Percentiles rank a stretch among this genome's conserved stretches.
Conservation (phyloP, 2,888 invertebrate genomes). For the Nemotelus pantherinus region DNA sequence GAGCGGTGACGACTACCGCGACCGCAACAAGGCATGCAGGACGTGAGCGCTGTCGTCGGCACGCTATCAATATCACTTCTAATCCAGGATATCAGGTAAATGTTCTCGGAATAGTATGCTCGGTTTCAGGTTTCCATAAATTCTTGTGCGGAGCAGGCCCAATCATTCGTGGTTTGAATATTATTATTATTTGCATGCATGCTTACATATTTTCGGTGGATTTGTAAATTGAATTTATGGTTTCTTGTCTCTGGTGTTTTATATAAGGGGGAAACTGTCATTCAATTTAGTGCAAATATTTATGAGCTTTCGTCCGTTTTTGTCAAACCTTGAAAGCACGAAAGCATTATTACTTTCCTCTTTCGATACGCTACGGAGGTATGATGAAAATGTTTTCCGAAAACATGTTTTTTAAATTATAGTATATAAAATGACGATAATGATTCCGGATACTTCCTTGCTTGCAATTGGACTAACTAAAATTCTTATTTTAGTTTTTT, state of each 20-base stretch:
- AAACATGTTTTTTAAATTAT: too few relatives aligned
- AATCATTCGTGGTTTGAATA: not conserved
- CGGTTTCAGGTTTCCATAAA: constrained; percentile 21
- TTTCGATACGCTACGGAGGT: too few relatives aligned
- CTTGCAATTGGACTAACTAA: too few relatives aligned
- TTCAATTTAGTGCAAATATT: too few relatives aligned
- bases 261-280: too few relatives aligned
- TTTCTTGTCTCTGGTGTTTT: constrained; percentile 25
- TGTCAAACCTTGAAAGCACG: too few relatives aligned
- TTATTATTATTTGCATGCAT: not conserved
- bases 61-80: constrained; percentile 65
- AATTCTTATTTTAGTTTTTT: too few relatives aligned
- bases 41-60: constrained; percentile 55
- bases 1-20: not conserved
- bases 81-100: constrained; percentile 64
- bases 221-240: not conserved
- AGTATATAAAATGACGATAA: too few relatives aligned
- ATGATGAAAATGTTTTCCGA: too few relatives aligned
- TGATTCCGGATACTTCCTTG: too few relatives aligned
- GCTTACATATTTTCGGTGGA: not conserved
- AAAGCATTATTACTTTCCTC: too few relatives aligned
- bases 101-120: constrained; percentile 2
- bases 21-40: constrained; percentile 8
- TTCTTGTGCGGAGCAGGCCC: not conserved
- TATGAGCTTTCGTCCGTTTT: too few relatives aligned